Base-by-base conservation (phyloP, 1,140 invertebrate genomes). In the Drosophila bipectinata region DNA sequence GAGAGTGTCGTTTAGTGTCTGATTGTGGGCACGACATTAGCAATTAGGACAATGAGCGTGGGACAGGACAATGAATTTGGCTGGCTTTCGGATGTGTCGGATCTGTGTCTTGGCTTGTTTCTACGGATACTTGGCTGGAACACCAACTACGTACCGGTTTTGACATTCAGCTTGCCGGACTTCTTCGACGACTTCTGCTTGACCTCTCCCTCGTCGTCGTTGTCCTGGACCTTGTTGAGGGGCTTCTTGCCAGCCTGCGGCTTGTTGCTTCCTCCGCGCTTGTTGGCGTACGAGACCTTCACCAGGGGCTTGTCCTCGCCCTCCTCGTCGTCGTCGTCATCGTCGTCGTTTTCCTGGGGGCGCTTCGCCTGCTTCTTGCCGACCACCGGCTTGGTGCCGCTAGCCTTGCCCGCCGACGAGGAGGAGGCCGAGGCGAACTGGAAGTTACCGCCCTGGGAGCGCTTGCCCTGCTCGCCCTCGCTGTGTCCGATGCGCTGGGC, bases 71-170 rank as follows among this genome's bases (percentile, higher is more conserved):
- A 60, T 61, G 44, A 63, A 18, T 39, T 62, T 37, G 51, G 24
- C 10, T 44, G 41, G 15, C 41, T 41, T 9, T 45, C 44, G 54
- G 52, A 73, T 74, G 68, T 37, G 12, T 37, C 34, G 32, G 32
- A 14, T 39, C 18, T 45, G 49, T 64, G 60, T 68, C 64, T 68
- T 37, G 48, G 7, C 34, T 14, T 12, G 63, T 67, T 62, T 66
- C 15, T 24, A 41, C 32, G 15, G 60, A 32, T 49, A 41, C 39
- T 41, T 21, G 21, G 39, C n/a, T 49, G 49, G 68, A 63, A 18
- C 63, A n/a, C 0, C 28, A 15, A 24, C 32, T 69, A 95, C 94
- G 95, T 95, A 94, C 95, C 95, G 93, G 95, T 96, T 93, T 96
- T 92, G 53, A 91, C 90, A 73, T 89, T 91, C 63, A 85, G 68